Evolutionary conservation across 2,888 invertebrate species (phyloP).

Genomic region (Alloscopus bannaensis): DNA sequence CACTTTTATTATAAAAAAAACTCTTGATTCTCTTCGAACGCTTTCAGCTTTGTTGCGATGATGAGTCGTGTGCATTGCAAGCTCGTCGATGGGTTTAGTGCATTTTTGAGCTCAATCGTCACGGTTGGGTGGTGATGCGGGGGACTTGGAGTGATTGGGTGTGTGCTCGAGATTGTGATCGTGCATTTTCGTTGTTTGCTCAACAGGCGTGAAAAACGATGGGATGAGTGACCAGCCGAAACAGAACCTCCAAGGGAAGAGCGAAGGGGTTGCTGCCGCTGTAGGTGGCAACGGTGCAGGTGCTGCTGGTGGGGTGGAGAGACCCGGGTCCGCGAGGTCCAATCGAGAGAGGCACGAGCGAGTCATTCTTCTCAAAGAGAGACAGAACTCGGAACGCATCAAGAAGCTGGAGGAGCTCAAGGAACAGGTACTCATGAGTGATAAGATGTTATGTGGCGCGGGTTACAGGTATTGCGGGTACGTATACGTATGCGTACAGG

Average conservation of each 20-base stretch:
- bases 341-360: slow-evolving; percentile 75
- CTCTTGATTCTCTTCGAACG: background rate
- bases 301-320: slow-evolving; percentile 33
- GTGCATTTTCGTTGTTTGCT: slow-evolving; percentile 28
- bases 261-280: slow-evolving; percentile 45
- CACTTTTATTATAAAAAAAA: background rate
- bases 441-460: too few relatives aligned
- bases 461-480: too few relatives aligned
- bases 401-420: slow-evolving; percentile 92
- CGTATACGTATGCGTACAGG: background rate
- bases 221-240: slow-evolving; percentile 69
- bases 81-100: background rate
- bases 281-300: slow-evolving; percentile 25
- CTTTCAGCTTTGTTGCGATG: background rate
- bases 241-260: slow-evolving; percentile 39
- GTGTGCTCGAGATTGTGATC: background rate
- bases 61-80: background rate
- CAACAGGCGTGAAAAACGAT: slow-evolving; percentile 72
- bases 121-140: background rate
- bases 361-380: slow-evolving; percentile 81
- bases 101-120: background rate
- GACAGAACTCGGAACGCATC: slow-evolving; percentile 92
- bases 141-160: background rate
- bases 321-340: slow-evolving; percentile 66
- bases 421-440: slow-evolving; percentile 79